Percentiles rank a stretch among this genome's conserved stretches.
phyloP scores from a whole-genome alignment of 1,140 invertebrate genomes.

The Papilio polyxenes region DNA sequence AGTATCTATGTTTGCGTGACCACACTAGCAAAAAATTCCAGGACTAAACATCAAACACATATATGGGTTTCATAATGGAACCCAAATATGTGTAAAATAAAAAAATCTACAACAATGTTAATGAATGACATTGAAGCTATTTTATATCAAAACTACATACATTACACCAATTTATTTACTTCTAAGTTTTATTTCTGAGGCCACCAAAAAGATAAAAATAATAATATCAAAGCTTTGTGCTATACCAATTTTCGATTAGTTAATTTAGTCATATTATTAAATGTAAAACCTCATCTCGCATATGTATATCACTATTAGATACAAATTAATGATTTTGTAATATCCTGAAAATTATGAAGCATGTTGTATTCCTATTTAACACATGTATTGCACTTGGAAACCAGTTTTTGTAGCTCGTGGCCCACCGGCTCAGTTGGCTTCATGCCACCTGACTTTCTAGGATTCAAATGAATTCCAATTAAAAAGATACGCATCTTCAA shows the following conservation, averaged over 20 bases:
- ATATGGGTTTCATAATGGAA: background rate
- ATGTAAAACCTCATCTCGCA: too few species aligned
- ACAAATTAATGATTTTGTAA: background rate
- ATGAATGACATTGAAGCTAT: background rate
- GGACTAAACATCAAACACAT: background rate
- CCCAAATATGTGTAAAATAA: background rate
- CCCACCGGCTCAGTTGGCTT: slow-evolving; percentile 21
- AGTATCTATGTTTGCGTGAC: slow-evolving; percentile 34
- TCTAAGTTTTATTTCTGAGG: too few species aligned
- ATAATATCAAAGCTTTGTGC: too few species aligned
- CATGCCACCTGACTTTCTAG: slow-evolving; percentile 22
- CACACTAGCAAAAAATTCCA: background rate
- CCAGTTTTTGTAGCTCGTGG: slow-evolving; percentile 25
- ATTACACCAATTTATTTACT: too few species aligned
- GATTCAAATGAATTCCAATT: slow-evolving; percentile 7
- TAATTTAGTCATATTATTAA: too few species aligned
- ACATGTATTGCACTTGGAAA: slow-evolving; percentile 25
- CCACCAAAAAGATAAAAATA: too few species aligned
- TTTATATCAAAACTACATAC: too few species aligned
- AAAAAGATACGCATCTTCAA: background rate
- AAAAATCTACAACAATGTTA: background rate
- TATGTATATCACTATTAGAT: background rate
- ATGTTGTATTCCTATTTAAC: slow-evolving; percentile 1
- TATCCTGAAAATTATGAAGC: background rate
- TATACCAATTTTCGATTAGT: too few species aligned